A percentile compares a stretch with the other conserved stretches of the same genome.
Evolutionary conservation across 2,113 vertebrate species (phyloP).

Genomic region (Pteropus alecto): DNA sequence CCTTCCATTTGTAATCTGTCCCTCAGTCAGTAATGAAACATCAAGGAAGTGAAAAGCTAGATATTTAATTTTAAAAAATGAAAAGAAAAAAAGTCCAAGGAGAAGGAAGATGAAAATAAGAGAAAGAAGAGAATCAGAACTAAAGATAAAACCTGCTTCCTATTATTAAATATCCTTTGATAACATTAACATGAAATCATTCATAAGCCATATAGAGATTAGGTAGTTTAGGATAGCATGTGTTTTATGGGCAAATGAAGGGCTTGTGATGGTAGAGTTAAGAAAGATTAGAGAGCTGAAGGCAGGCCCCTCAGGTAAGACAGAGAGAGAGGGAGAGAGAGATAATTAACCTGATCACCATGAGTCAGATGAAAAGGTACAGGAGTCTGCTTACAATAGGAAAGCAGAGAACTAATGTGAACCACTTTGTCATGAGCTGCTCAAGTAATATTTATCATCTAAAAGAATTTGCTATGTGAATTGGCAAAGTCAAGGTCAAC

Average conservation of each 20-base stretch:
- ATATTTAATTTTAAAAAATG: not conserved
- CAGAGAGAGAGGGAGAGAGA: not conserved
- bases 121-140: not conserved
- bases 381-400: not conserved
- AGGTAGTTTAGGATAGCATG: not conserved
- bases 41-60: not conserved
- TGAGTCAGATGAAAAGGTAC: not conserved
- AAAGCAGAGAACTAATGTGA: not conserved
- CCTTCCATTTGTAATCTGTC: not conserved
- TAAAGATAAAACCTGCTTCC: not conserved
- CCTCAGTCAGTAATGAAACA: not conserved
- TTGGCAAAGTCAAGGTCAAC: slow-evolving; percentile 49
- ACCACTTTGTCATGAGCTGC: not conserved
- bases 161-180: not conserved
- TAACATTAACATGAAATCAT: not conserved
- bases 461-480: not conserved
- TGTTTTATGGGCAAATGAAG: not conserved
- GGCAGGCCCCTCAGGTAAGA: not conserved
- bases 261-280: not conserved
- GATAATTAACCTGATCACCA: not conserved
- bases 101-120: not conserved
- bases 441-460: not conserved
- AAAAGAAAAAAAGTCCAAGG: not conserved
- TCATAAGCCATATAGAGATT: not conserved
- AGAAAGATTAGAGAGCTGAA: not conserved